Percentiles rank a stretch among this genome's conserved stretches.
These are phyloP conservation scores for Tribolium castaneum DNA, from an alignment of 1,140 invertebrate genomes.

Conservation along the genomic window DNA sequence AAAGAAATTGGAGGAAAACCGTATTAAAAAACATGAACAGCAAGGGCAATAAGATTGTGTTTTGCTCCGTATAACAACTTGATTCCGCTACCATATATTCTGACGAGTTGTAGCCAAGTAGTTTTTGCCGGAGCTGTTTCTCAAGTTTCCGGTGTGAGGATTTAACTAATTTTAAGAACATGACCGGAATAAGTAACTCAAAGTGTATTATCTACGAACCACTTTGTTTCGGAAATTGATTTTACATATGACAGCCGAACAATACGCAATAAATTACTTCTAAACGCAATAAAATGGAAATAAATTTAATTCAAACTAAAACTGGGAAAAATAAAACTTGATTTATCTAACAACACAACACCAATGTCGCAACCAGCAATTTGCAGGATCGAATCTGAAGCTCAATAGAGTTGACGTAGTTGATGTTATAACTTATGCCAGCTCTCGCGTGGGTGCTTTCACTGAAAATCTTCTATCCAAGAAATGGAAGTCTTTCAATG, in stretches of 20 bases:
- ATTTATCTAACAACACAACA: not conserved
- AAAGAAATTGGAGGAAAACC: not conserved
- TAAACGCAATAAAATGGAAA: not conserved
- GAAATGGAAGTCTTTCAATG: too few species aligned
- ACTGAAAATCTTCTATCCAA: not conserved
- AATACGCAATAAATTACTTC: not conserved
- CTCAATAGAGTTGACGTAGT: not conserved
- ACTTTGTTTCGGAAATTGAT: not conserved
- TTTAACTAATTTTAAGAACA: not conserved
- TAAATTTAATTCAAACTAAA: not conserved
- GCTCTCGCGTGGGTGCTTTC: not conserved
- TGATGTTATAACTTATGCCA: not conserved
- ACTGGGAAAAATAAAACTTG: not conserved
- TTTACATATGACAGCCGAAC: not conserved
- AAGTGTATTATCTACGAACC: not conserved
- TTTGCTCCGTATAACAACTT: not conserved
- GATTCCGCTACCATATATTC: not conserved
- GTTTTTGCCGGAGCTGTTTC: not conserved
- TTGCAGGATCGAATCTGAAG: not conserved
- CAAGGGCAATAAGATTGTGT: constrained; percentile 9
- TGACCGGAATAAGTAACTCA: not conserved
- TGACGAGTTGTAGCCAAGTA: not conserved
- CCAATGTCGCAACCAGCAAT: not conserved
- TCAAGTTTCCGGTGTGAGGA: not conserved
- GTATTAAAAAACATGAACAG: not conserved